Conservation (phyloP, 2,888 invertebrate genomes). For the Emmelina monodactyla region DNA sequence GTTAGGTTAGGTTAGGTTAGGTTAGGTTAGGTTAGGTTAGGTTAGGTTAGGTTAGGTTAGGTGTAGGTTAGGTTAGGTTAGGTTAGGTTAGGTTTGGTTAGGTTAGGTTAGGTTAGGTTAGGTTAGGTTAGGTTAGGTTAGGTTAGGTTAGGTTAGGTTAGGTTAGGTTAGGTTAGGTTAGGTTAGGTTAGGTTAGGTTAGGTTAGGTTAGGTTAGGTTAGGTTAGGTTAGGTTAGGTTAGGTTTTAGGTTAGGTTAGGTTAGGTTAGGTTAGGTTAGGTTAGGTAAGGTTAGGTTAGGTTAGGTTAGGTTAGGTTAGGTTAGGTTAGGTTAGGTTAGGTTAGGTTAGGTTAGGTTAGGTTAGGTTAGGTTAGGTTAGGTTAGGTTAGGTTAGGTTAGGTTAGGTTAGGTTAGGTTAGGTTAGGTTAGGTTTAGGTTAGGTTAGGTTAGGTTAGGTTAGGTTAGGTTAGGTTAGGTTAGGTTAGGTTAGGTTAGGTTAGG, state of each 20-base stretch:
- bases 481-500: conserved; percentile 8
- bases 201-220: conserved; percentile 11
- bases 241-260: no score
- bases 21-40: conserved; percentile 11
- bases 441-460: no score
- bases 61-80: no score
- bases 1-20: conserved; percentile 10
- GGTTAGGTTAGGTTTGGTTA: conserved; percentile 10
- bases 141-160: conserved; percentile 10
- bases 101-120: conserved; percentile 10
- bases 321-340: conserved; percentile 11
- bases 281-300: conserved; percentile 13
- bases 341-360: no score
- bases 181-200: conserved; percentile 11
- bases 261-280: conserved; percentile 11
- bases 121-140: conserved; percentile 10
- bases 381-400: conserved; percentile 4
- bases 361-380: conserved; percentile 6
- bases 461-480: conserved; percentile 11
- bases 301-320: conserved; percentile 12
- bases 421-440: no score
- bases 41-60: conserved; percentile 8
- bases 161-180: conserved; percentile 11
- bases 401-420: conserved; percentile 9
- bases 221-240: no score